Evolutionary conservation across 2,113 vertebrate genomes (phyloP).

Genomic region (Prietella phreatophila): DNA sequence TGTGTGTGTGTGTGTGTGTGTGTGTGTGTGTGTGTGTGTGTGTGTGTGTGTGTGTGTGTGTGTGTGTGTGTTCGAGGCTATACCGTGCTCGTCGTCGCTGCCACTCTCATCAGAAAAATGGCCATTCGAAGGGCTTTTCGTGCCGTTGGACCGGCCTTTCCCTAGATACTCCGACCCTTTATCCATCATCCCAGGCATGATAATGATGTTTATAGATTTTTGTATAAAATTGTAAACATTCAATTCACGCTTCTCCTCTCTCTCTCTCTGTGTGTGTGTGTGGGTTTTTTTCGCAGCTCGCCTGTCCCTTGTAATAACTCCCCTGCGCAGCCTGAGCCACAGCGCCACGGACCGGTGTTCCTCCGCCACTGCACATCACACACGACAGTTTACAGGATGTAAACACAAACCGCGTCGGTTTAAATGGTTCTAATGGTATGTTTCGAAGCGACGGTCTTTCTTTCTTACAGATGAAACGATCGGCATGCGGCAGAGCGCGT

Average conservation of each 20-base stretch:
- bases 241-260: constrained; percentile 41
- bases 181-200: constrained; percentile 93
- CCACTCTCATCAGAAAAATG: constrained; percentile 89
- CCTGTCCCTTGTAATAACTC: constrained; percentile 45
- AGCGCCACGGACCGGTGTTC: constrained; percentile 51
- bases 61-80: constrained; percentile 76
- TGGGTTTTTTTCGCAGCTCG: not conserved
- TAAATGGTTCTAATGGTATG: not conserved
- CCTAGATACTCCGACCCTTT: constrained; percentile 86
- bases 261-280: too few relatives aligned
- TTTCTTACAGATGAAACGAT: not conserved
- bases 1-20: constrained; percentile 55
- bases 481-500: too few relatives aligned
- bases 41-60: constrained; percentile 56
- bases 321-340: constrained; percentile 56
- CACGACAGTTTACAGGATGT: not conserved
- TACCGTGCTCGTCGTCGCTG: constrained; percentile 92
- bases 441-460: not conserved
- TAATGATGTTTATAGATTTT: constrained; percentile 32
- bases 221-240: constrained; percentile 20
- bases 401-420: not conserved
- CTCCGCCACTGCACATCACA: constrained; percentile 45
- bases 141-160: constrained; percentile 82
- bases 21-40: constrained; percentile 55
- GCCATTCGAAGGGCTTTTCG: constrained; percentile 88